Base-by-base conservation (phyloP, 2,888 invertebrate species). In the Rhingia campestris region DNA sequence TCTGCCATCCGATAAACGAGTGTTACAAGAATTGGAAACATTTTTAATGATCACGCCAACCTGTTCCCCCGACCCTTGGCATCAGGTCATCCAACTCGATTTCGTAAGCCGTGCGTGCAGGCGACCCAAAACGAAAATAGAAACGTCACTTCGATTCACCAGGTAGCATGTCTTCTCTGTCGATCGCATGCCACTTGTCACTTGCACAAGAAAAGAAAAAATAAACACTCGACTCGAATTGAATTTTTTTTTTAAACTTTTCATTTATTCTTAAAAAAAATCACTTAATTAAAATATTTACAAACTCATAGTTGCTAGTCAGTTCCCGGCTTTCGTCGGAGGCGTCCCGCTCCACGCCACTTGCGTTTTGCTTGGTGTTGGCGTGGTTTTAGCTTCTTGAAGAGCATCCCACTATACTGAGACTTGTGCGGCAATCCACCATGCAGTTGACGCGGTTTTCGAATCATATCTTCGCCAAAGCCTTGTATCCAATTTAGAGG, bases 401-500 rank as follows among this genome's bases (percentile, higher is more conserved):
- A 82, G 9, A 82, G 10, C 45, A 82, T 49, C 39, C 72, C 81
- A 77, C 81, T 82, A 30, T 45, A 82, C n/a, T 67, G 73, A 0
- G 81, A 32, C 7, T 67, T 82, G 5, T 14, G 43, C 4, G 9
- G 37, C n/a, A 51, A 22, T 10, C 39, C 7, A 4, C 10, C 47
- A 6, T 59, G 73, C 51, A 86, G 43, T 30, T 77, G 63, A 64
- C 90, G 88, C 2, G 90, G 87, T 9, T 73, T 87, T 0, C 90
- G 87, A 37, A 91, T 86, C 32, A 86, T 85, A 47, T 90, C 88
- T 81, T 87, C 87, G 4, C 89, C 90, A 67, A 89, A 89, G 3
- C 88, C 87, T 3, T 87, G 88, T 7, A 90, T 88, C 90, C 90
- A 91, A 63, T 86, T 89, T 6, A 90, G 61, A 0, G 91, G 90